phyloP scores from a whole-genome alignment of 2,888 invertebrate species.

The Plusia festucae region DNA sequence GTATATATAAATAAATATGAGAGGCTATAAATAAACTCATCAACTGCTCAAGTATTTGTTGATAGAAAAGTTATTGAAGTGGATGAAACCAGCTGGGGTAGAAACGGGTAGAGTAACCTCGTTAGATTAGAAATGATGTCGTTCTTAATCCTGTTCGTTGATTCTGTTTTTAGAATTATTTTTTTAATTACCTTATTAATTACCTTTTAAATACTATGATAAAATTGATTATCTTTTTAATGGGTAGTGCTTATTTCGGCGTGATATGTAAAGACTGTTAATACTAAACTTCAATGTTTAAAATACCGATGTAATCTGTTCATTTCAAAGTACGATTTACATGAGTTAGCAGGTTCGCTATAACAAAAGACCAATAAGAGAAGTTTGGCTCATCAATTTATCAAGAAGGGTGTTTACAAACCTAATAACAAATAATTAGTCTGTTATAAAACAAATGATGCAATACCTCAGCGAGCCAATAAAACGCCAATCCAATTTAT shows the following conservation, averaged over 20 bases:
- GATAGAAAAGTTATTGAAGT: slow-evolving; percentile 33
- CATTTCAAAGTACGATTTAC: too few relatives aligned
- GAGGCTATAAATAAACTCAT: slow-evolving; percentile 34
- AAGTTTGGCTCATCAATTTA: background rate
- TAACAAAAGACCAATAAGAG: background rate
- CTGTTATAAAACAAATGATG: background rate
- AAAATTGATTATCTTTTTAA: too few relatives aligned
- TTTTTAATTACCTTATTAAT: too few relatives aligned
- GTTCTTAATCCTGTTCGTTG: slow-evolving; percentile 47
- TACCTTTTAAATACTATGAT: too few relatives aligned
- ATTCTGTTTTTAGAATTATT: slow-evolving; percentile 30
- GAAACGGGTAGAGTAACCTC: slow-evolving; percentile 12
- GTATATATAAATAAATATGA: slow-evolving; percentile 10
- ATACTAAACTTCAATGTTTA: too few relatives aligned
- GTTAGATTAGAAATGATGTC: slow-evolving; percentile 48
- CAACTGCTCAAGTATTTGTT: slow-evolving; percentile 41
- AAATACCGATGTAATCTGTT: too few relatives aligned
- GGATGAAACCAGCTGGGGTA: background rate
- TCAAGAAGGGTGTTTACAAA: background rate
- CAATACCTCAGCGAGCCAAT: background rate
- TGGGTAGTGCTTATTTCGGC: too few relatives aligned
- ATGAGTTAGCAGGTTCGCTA: too few relatives aligned
- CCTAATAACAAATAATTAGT: background rate
- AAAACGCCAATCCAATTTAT: slow-evolving; percentile 35
- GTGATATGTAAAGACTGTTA: too few relatives aligned